These are phyloP conservation scores for Microtus richardsoni DNA, from an alignment of 2,113 vertebrate genomes.

Conservation along the genomic window DNA sequence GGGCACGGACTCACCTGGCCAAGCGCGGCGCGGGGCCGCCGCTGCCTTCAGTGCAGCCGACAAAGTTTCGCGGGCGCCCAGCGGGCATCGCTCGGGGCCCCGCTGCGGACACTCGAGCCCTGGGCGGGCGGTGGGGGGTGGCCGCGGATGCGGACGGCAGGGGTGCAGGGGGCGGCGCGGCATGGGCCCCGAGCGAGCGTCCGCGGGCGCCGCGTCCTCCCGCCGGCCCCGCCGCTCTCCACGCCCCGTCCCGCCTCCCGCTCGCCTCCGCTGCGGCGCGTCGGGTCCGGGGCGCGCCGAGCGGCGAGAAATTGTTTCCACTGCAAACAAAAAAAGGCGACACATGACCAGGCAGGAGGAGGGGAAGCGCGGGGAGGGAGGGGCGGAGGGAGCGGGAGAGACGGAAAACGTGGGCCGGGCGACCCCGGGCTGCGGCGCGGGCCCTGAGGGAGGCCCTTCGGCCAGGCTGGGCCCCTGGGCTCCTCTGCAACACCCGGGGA, in stretches of 20 bases:
- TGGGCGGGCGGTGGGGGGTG: conserved; percentile 71
- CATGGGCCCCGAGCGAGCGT: conserved; percentile 79
- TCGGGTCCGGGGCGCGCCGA: conserved; percentile 80
- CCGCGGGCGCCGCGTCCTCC: conserved; percentile 65
- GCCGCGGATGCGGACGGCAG: conserved; percentile 72
- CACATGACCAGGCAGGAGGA: conserved; percentile 88
- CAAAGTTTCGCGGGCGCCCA: conserved; percentile 84
- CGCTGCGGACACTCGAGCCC: conserved; percentile 76
- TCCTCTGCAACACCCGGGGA: background rate
- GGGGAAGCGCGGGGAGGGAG: conserved; percentile 76
- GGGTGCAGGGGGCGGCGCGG: conserved; percentile 75
- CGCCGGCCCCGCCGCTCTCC: conserved; percentile 74
- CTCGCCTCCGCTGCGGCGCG: conserved; percentile 81
- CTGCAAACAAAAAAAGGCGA: conserved; percentile 89
- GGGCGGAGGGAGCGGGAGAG: conserved; percentile 83
- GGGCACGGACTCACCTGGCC: conserved; percentile 82
- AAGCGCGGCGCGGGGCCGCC: conserved; percentile 65
- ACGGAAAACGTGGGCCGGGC: conserved; percentile 87
- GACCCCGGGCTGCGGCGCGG: conserved; percentile 50
- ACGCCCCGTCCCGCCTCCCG: conserved; percentile 78
- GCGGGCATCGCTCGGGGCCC: conserved; percentile 80
- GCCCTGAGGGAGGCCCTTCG: conserved; percentile 12
- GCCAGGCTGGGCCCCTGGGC: background rate
- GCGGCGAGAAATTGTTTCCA: conserved; percentile 88
- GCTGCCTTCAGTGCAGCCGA: conserved; percentile 79